Percentiles rank a stretch among this genome's conserved stretches.
Conservation (phyloP, 2,113 vertebrate species). For the Pongo abelii region DNA sequence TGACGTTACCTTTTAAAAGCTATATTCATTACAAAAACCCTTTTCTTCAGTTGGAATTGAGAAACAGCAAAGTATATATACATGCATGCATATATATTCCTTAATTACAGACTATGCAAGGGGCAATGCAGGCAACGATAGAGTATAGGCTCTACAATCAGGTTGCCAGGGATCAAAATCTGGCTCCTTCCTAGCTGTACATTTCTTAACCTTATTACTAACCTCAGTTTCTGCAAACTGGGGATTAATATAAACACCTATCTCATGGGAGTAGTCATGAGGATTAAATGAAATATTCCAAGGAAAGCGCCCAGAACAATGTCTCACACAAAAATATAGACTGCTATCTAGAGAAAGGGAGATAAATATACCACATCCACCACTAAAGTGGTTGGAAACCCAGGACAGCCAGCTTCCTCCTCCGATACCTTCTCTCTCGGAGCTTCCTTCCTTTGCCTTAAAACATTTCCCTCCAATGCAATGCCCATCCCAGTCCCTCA, state of each 20-base stretch:
- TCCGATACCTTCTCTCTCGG: not conserved
- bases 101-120: not conserved
- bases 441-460: not conserved
- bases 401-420: not conserved
- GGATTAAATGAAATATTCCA: not conserved
- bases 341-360: not conserved
- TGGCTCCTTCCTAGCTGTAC: not conserved
- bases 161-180: not conserved
- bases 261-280: not conserved
- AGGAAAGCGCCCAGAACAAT: not conserved
- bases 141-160: not conserved
- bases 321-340: not conserved
- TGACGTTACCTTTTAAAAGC: slow-evolving; percentile 20
- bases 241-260: not conserved
- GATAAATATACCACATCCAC: not conserved
- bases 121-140: too few species aligned
- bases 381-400: not conserved
- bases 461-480: not conserved
- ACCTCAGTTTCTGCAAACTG: slow-evolving; percentile 1
- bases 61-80: not conserved
- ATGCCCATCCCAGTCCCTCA: not conserved
- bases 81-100: too few species aligned
- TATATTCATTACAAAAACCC: not conserved
- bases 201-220: not conserved
- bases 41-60: not conserved